phyloP scores from a whole-genome alignment of 2,888 invertebrate species.

The Nephrotoma guestfalica region DNA sequence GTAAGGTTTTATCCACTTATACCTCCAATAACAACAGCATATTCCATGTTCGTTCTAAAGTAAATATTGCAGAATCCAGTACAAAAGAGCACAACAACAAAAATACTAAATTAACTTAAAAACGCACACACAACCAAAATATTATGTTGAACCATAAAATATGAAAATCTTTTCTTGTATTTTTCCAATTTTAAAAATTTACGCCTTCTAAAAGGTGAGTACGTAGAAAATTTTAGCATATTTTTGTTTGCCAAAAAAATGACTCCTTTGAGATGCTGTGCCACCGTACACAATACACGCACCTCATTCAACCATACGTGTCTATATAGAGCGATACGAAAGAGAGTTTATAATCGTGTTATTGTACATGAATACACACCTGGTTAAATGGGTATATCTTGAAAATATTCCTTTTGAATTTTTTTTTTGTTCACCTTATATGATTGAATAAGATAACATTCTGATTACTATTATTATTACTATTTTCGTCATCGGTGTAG shows the following conservation, averaged over 20 bases:
- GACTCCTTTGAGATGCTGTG: neutral
- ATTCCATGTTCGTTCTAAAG: neutral
- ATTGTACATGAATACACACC: neutral
- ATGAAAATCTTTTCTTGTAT: neutral
- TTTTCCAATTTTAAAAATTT: neutral
- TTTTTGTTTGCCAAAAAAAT: neutral
- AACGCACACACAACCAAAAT: neutral
- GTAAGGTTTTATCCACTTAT: neutral
- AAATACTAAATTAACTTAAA: neutral
- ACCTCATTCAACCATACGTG: neutral
- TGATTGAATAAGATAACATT: neutral
- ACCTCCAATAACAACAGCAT: neutral
- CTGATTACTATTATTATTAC: neutral
- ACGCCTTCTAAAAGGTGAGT: neutral
- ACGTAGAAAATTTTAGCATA: neutral
- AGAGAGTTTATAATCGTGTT: neutral
- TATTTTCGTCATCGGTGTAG: neutral
- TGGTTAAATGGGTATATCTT: neutral
- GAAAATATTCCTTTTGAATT: neutral
- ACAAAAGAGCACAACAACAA: neutral
- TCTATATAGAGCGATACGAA: neutral
- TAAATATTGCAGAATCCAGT: neutral
- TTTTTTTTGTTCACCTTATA: neutral
- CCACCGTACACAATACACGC: neutral
- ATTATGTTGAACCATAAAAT: neutral